Conservation (phyloP, 2,888 invertebrate species). For the Dolichopus griseipennis region DNA sequence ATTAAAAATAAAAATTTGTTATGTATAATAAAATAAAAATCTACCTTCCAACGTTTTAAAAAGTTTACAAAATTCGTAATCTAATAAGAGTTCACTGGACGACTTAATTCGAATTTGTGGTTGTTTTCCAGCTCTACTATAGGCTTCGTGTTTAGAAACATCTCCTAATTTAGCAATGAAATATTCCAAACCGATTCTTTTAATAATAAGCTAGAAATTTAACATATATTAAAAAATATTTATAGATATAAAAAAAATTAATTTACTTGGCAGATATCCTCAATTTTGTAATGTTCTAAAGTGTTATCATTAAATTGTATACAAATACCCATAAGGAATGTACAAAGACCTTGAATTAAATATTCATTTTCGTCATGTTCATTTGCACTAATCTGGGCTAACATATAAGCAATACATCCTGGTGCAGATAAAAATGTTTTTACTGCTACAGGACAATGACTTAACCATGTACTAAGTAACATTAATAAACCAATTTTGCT, state of each 20-base stretch:
- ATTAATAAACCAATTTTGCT: conserved; percentile 84
- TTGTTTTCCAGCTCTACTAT: conserved; percentile 85
- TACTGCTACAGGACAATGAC: conserved; percentile 75
- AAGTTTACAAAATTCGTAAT: conserved; percentile 89
- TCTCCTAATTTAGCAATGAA: conserved; percentile 78
- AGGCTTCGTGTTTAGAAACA: conserved; percentile 81
- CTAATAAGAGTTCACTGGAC: conserved; percentile 73
- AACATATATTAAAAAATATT: not conserved
- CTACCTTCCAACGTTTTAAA: conserved; percentile 72
- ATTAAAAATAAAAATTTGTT: not conserved
- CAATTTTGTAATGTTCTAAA: conserved; percentile 64
- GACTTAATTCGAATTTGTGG: conserved; percentile 76
- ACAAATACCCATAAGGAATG: conserved; percentile 87
- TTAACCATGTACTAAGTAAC: conserved; percentile 81
- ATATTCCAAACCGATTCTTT: conserved; percentile 82
- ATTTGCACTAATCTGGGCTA: conserved; percentile 66
- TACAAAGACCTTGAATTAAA: conserved; percentile 78
- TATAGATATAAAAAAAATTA: not conserved
- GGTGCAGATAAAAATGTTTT: conserved; percentile 69
- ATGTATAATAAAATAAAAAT: conserved; percentile 19
- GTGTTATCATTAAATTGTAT: conserved; percentile 82
- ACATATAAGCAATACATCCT: conserved; percentile 76
- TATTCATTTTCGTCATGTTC: conserved; percentile 89
- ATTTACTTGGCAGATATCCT: conserved; percentile 55
- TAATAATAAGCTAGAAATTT: conserved; percentile 56